Base-by-base conservation (phyloP, 2,113 vertebrate genomes). In the Paedocypris sp. region DNA sequence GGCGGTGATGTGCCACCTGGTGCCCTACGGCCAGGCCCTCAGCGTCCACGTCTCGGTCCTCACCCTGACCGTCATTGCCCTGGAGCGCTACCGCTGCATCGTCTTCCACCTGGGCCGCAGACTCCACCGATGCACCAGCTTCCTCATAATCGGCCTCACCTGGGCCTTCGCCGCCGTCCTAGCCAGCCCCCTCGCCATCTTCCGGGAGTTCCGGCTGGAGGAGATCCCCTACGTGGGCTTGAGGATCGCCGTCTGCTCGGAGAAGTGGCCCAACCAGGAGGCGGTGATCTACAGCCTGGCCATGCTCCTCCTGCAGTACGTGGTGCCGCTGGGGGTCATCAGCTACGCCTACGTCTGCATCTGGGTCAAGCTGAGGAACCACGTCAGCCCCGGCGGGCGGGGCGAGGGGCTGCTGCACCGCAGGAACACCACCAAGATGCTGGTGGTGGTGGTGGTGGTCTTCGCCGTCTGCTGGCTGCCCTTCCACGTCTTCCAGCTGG, bases 221-320 rank as follows among this genome's bases (percentile, higher is more conserved):
- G 90, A 94, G 72, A 89, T 94, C 64, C 85, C 85, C 1, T 86
- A 85, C 56, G 88, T 94, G 53, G 84, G 90, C 75, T 77, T 90
- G 63, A 83, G 73, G 66, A 87, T 94, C 10, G 80, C 87, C 0
- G 91, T 94, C 20, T 94, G 91, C 82, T 88, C 89, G 0, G 91
- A 94, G 61, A 92, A 89, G 67, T 94, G 91, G 91, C 90, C 91
- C 6, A 82, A 88, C 6, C 80, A 87, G 26, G 90, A 90, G 3
- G 89, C 88, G n/a, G 82, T 90, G 53, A 92, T 94, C 63, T 94
- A 93, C 75, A 93, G 89, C 62, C 74, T 93, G 31, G 88, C 87
- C n/a, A 91, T 94, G 91, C 85, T 93, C 15, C 82, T 94, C 50
- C 77, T 94, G 29, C 91, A 93, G 76, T 94, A 90, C 12, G 86